Percentiles rank a stretch among this genome's conserved stretches.
These are phyloP conservation scores for Aphelenchoides besseyi DNA, from an alignment of 1,140 invertebrate species.

Conservation along the genomic window DNA sequence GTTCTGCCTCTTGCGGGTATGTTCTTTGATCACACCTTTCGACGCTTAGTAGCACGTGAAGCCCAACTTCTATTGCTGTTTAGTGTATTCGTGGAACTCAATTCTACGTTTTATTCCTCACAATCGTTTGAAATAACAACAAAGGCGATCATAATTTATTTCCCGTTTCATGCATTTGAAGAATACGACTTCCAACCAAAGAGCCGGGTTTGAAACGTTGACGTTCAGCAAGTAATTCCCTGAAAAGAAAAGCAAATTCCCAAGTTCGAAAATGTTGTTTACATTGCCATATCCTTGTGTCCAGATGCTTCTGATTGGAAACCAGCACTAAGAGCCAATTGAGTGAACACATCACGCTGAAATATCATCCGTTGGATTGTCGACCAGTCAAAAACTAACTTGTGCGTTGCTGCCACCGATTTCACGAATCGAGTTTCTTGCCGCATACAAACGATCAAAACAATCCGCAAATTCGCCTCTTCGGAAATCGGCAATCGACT, in stretches of 20 bases:
- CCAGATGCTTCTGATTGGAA: slow-evolving; percentile 56
- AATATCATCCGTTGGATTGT: slow-evolving; percentile 24
- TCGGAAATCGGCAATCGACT: slow-evolving; percentile 64
- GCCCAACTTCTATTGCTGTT: neutral
- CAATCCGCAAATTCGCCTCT: slow-evolving; percentile 60
- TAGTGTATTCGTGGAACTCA: too few relatives aligned
- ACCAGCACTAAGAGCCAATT: slow-evolving; percentile 64
- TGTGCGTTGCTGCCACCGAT: slow-evolving; percentile 68
- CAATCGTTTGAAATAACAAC: neutral
- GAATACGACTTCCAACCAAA: slow-evolving; percentile 32
- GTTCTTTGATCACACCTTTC: slow-evolving; percentile 10
- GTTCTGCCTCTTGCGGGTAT: neutral
- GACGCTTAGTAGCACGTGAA: neutral
- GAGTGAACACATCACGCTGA: slow-evolving; percentile 65
- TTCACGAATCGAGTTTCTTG: slow-evolving; percentile 63
- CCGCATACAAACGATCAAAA: slow-evolving; percentile 64
- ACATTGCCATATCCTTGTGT: slow-evolving; percentile 38
- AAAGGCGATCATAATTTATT: neutral
- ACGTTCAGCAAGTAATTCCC: slow-evolving; percentile 39
- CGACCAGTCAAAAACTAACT: slow-evolving; percentile 53
- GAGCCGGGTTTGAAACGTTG: slow-evolving; percentile 30
- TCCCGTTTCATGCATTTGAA: slow-evolving; percentile 26
- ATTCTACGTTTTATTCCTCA: neutral
- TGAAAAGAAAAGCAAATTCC: slow-evolving; percentile 31
- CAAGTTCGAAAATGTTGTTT: neutral